Evolutionary conservation across 2,113 vertebrate species (phyloP).

Genomic region (Planiliza haematocheilus): DNA sequence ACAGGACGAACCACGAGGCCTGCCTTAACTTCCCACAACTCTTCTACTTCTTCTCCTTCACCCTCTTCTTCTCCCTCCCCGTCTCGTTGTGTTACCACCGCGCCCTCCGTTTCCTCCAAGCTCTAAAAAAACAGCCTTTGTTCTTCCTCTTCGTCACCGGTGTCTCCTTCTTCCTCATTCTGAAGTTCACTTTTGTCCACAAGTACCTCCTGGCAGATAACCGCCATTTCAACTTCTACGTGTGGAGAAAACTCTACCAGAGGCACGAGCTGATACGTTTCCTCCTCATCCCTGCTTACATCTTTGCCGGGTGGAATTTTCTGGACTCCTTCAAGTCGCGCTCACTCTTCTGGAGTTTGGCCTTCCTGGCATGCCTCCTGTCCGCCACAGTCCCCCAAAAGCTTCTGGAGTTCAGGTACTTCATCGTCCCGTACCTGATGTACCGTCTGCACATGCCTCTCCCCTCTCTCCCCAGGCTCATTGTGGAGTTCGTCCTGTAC

Average conservation of each 20-base stretch:
- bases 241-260: slow-evolving; percentile 94
- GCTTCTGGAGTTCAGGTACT: slow-evolving; percentile 97
- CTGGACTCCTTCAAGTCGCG: slow-evolving; percentile 89
- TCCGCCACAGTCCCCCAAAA: slow-evolving; percentile 91
- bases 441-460: slow-evolving; percentile 92
- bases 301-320: slow-evolving; percentile 93
- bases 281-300: slow-evolving; percentile 88
- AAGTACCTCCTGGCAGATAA: slow-evolving; percentile 96
- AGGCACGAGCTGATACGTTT: slow-evolving; percentile 88
- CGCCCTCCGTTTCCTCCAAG: slow-evolving; percentile 84
- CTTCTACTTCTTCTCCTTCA: slow-evolving; percentile 94
- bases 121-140: slow-evolving; percentile 83
- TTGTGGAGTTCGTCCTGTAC: slow-evolving; percentile 89
- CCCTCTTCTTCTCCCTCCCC: slow-evolving; percentile 89
- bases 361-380: slow-evolving; percentile 87
- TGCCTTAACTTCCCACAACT: slow-evolving; percentile 94
- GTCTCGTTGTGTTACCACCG: slow-evolving; percentile 85
- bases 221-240: slow-evolving; percentile 94
- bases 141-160: slow-evolving; percentile 76
- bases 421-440: slow-evolving; percentile 94
- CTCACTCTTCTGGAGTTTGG: slow-evolving; percentile 90
- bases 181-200: slow-evolving; percentile 94
- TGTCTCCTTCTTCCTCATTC: slow-evolving; percentile 86
- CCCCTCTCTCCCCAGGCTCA: slow-evolving; percentile 84
- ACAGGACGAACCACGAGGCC: slow-evolving; percentile 90